Percentiles rank a stretch among this genome's conserved stretches.
phyloP scores from a whole-genome alignment of 2,888 invertebrate genomes.

The Drosophila macrothrix region DNA sequence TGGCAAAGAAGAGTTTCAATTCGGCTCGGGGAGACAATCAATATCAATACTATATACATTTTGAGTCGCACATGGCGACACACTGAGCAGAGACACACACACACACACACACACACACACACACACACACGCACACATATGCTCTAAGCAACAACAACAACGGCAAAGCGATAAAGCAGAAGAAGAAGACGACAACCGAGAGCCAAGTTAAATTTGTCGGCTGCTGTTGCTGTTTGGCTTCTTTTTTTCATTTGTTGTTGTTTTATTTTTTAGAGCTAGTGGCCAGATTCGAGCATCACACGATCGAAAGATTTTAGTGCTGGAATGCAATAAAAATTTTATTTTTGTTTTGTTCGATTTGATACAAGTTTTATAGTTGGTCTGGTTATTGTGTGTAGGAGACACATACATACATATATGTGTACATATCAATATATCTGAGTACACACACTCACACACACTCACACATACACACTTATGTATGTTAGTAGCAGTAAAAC shows the following conservation, averaged over 20 bases:
- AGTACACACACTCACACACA: slow-evolving; percentile 27
- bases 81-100: slow-evolving; percentile 35
- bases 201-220: slow-evolving; percentile 39
- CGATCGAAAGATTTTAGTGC: slow-evolving; percentile 79
- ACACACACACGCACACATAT: neutral
- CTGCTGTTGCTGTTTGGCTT: slow-evolving; percentile 26
- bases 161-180: neutral
- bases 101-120: neutral
- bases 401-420: slow-evolving; percentile 43
- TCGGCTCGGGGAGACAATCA: slow-evolving; percentile 54
- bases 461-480: slow-evolving; percentile 11
- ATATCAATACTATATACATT: slow-evolving; percentile 61
- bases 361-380: slow-evolving; percentile 81
- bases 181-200: slow-evolving; percentile 17
- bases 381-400: slow-evolving; percentile 78
- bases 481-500: slow-evolving; percentile 31
- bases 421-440: slow-evolving; percentile 24
- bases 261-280: slow-evolving; percentile 52
- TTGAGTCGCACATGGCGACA: slow-evolving; percentile 66
- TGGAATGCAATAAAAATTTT: slow-evolving; percentile 79
- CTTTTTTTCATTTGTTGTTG: slow-evolving; percentile 9
- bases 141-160: slow-evolving; percentile 1
- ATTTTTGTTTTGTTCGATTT: slow-evolving; percentile 79
- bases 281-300: slow-evolving; percentile 63
- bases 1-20: slow-evolving; percentile 73